Percentiles rank a stretch among this genome's conserved stretches.
These are phyloP conservation scores for Drepana falcataria DNA, from an alignment of 2,888 invertebrate genomes.

Conservation along the genomic window DNA sequence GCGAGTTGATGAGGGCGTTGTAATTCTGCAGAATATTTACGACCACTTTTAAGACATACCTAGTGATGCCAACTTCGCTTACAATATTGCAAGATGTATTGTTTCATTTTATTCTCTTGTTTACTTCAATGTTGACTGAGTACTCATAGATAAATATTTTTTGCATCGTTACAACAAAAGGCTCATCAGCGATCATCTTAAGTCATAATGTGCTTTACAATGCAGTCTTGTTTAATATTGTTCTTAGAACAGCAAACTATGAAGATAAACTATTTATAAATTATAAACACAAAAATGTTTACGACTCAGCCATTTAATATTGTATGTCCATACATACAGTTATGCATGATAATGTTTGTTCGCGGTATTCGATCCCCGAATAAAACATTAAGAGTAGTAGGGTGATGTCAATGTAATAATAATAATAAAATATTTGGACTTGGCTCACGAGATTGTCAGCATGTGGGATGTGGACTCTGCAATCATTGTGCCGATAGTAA, in stretches of 20 bases:
- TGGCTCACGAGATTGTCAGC: too few relatives aligned
- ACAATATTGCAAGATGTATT: slow-evolving; percentile 42
- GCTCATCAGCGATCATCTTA: slow-evolving; percentile 23
- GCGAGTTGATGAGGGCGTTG: slow-evolving; percentile 25
- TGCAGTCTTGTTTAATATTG: slow-evolving; percentile 13
- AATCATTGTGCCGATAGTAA: too few relatives aligned
- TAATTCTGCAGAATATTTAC: slow-evolving; percentile 28
- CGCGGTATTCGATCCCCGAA: too few relatives aligned
- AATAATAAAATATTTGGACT: too few relatives aligned
- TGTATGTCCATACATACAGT: too few relatives aligned
- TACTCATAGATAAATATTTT: slow-evolving; percentile 22
- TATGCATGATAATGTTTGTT: too few relatives aligned
- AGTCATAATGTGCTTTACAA: slow-evolving; percentile 15
- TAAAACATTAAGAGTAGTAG: too few relatives aligned
- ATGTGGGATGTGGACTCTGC: too few relatives aligned
- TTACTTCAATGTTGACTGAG: slow-evolving; percentile 24
- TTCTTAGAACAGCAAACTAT: background rate
- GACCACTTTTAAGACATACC: slow-evolving; percentile 19
- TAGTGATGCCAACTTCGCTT: slow-evolving; percentile 20
- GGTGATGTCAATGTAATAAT: too few relatives aligned
- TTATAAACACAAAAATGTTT: background rate
- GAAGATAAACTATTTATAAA: background rate
- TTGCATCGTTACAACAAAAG: slow-evolving; percentile 19
- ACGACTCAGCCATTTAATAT: too few relatives aligned
- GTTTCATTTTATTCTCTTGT: slow-evolving; percentile 37